Base-by-base conservation (phyloP, 2,797 vertebrate genomes). In the Garrulus glandarius region DNA sequence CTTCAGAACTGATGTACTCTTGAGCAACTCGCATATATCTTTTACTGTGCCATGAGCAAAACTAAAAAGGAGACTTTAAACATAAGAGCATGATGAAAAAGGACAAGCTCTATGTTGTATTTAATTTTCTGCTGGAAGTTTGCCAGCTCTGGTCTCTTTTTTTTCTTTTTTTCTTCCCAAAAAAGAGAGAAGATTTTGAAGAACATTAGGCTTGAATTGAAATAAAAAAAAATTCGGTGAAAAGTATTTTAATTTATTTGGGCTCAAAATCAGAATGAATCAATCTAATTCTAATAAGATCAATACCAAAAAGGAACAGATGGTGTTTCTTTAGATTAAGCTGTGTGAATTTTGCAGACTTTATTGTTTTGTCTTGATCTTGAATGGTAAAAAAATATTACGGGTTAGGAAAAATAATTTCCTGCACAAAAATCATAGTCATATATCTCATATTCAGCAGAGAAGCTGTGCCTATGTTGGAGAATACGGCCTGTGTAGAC, bases 1-100 rank as follows among this genome's bases (percentile, higher is more conserved):
- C n/a, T 84, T 80, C 32, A 47, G 46, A 78, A 9, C 6, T 60
- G n/a, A 60, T 30, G 56, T 19, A 5, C 8, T 93, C 7, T 64
- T 76, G 57, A 63, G 71, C 56, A 92, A 89, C 29, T 87, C 11
- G 5, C 15, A 29, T 36, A 6, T 43, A 21, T 61, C 22, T 84
- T 71, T 72, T 79, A 55, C 3, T 26, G 22, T 8, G 24, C 29
- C 12, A 27, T 53, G 19, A 32, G 15, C 32, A 87, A 52, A 84
- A 46, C 39, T 65, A 26, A 63, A 87, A 86, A 92, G 20, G 10
- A 84, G 61, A 50, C 26, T 65, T 85, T 87, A 82, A 91, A 65
- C 19, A 32, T 3, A 50, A 59, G 23, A 80, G 1, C 9, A 64
- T 70, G 19, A n/a, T 79, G 55, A 70, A 49, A 89, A 91, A 52